Base-by-base conservation (phyloP, 1,140 invertebrate genomes). In the Drosophila ohnishii region DNA sequence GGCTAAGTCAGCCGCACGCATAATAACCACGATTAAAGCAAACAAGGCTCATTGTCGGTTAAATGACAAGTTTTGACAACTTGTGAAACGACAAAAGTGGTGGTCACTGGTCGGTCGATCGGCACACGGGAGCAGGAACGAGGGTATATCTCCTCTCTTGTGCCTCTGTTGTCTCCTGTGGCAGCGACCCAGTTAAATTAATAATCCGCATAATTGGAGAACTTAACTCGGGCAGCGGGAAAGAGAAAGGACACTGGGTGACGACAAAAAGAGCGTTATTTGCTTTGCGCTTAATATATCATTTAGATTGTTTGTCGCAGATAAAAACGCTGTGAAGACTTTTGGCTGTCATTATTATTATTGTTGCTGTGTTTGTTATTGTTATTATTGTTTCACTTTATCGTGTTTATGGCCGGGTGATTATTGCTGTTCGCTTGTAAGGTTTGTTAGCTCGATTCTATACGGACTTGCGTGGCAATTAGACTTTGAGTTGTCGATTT, bases 41-140 rank as follows among this genome's bases (percentile, higher is more conserved):
- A 91, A 91, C 90, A 90, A 91, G 86, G 86, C 77, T 90, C 87
- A 90, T 91, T 91, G 90, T 91, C 90, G 90, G 90, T 90, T 91
- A 91, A 91, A 91, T 91, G 90, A 91, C 90, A 91, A 91, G 83
- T 91, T 91, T 90, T 91, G 90, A 91, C 90, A 91, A 91, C 83
- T 90, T 90, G 90, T 91, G 78, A 91, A 91, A 90, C 83, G 85
- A 88, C 84, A 88, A 88, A 53, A 53, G 32, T 53, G 51, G 80
- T 84, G 85, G 84, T 73, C 84, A 67, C 44, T 58, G 59, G 58
- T 60, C 63, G 59, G 58, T 60, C 63, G 74, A 77, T 75, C 69
- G 71, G 19, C 19, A 48, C 16, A 48, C 16, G 42, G 50, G 51
- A 53, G 44, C 55, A 42, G 35, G 50, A 35, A 40, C 59, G 34